Percentiles rank a stretch among this genome's conserved stretches.
Conservation (phyloP, 2,888 invertebrate genomes). For the Galeopsomyia nigrocyanea region DNA sequence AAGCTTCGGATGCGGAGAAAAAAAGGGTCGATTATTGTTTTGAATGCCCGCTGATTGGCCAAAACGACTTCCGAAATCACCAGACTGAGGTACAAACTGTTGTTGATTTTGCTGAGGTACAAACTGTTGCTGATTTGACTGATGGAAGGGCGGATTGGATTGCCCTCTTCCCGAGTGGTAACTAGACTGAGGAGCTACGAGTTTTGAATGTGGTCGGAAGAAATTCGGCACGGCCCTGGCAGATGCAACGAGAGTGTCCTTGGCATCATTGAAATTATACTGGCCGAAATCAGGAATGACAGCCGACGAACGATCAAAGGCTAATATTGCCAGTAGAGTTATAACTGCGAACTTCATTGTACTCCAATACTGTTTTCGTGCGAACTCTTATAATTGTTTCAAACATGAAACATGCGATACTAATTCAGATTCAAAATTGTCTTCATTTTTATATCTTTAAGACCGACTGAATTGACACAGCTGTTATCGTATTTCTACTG, state of each 20-base stretch:
- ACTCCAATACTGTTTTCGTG: background rate
- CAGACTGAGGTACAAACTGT: background rate
- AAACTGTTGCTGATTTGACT: background rate
- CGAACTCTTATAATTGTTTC: background rate
- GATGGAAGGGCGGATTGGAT: background rate
- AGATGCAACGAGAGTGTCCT: too few relatives aligned
- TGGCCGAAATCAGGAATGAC: background rate
- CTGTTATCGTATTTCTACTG: too few relatives aligned
- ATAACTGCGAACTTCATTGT: conserved; percentile 15
- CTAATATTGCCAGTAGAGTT: conserved; percentile 1
- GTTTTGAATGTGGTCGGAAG: too few relatives aligned
- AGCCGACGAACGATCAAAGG: background rate
- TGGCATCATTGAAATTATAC: too few relatives aligned
- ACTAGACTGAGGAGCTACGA: too few relatives aligned
- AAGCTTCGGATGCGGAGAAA: background rate
- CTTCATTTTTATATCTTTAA: conserved; percentile 12
- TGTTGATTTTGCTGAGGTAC: background rate
- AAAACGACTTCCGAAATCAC: background rate
- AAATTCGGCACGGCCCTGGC: too few relatives aligned
- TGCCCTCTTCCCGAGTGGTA: too few relatives aligned
- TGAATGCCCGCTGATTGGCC: background rate
- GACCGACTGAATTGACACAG: too few relatives aligned
- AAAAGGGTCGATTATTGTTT: background rate
- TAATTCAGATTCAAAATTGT: background rate
- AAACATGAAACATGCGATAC: background rate